phyloP scores from a whole-genome alignment of 2,888 invertebrate genomes.

The Andrena flavipes region DNA sequence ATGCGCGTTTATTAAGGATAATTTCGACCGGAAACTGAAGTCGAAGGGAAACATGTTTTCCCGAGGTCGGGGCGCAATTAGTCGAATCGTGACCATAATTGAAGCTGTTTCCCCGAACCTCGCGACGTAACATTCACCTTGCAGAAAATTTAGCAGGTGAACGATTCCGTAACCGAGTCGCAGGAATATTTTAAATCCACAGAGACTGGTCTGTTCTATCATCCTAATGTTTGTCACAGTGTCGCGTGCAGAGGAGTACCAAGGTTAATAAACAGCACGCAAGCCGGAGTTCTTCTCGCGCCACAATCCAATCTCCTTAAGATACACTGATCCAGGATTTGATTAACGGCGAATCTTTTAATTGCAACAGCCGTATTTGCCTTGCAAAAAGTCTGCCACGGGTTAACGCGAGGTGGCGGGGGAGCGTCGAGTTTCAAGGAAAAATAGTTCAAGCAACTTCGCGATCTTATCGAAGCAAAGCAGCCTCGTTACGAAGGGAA shows the following conservation, averaged over 20 bases:
- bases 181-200: neutral
- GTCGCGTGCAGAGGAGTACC: neutral
- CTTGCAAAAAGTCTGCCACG: neutral
- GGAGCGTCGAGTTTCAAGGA: neutral
- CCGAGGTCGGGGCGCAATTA: conserved; percentile 45
- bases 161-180: neutral
- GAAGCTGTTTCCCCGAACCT: neutral
- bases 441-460: conserved; percentile 4
- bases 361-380: conserved; percentile 6
- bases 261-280: conserved; percentile 30
- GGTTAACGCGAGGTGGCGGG: neutral
- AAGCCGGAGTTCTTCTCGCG: neutral
- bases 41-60: conserved; percentile 27
- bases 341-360: conserved; percentile 22
- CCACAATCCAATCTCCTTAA: neutral
- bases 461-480: conserved; percentile 1
- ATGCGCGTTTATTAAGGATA: conserved; percentile 18
- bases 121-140: neutral
- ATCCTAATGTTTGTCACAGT: conserved; percentile 5
- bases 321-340: conserved; percentile 15
- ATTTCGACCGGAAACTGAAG: conserved; percentile 50
- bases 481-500: neutral
- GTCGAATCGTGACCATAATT: conserved; percentile 27
- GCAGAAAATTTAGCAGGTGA: neutral
- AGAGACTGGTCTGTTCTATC: conserved; percentile 8